Evolutionary conservation across 2,113 vertebrate species (phyloP).

Genomic region (Melanerpes formicivorus): DNA sequence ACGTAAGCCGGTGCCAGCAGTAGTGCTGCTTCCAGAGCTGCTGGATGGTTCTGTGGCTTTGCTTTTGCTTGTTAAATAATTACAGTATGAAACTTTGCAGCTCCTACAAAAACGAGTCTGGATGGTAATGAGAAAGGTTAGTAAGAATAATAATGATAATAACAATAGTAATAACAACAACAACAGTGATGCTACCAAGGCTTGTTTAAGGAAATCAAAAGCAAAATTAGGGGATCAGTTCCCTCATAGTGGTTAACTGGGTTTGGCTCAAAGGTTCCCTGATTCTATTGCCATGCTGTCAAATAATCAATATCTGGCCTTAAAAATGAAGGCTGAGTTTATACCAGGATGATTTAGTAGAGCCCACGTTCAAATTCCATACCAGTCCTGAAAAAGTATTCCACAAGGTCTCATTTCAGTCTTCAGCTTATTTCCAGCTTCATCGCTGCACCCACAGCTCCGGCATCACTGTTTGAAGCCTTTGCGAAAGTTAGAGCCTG

Average conservation of each 20-base stretch:
- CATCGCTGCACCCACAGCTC: not conserved
- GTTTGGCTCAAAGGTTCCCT: not conserved
- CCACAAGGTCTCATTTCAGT: not conserved
- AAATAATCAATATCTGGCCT: not conserved
- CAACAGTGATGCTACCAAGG: not conserved
- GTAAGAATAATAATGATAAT: not conserved
- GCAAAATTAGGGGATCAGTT: slow-evolving; percentile 10
- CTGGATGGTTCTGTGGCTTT: not conserved
- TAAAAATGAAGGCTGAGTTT: not conserved
- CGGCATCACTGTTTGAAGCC: not conserved
- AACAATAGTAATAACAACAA: not conserved
- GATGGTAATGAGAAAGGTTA: not conserved
- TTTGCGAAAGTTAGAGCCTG: not conserved
- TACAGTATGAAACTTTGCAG: not conserved
- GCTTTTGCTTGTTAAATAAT: slow-evolving; percentile 1
- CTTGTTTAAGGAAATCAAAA: not conserved
- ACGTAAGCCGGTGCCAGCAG: not conserved
- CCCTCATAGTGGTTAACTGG: not conserved
- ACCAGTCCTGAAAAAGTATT: not conserved
- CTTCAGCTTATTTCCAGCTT: not conserved
- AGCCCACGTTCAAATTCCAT: not conserved
- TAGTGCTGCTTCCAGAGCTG: not conserved
- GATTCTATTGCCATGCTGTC: not conserved
- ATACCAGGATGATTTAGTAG: not conserved
- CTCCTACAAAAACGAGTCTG: not conserved